Evolutionary conservation across 2,888 invertebrate genomes (phyloP), one percentile per base, ranked within the genome.

Genomic region (Palloptera scutellata): DNA sequence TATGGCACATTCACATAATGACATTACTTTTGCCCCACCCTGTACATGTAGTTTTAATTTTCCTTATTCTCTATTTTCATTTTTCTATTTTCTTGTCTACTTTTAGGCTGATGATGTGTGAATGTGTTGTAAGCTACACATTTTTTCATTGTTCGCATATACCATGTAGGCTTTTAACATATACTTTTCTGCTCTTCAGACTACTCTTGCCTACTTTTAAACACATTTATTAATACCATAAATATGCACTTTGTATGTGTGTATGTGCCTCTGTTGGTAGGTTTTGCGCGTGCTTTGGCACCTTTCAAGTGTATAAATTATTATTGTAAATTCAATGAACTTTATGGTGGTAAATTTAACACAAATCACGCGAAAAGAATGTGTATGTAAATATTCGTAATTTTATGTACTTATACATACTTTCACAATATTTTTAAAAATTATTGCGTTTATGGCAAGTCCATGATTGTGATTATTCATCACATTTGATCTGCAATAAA

Each of bases 311-410:
- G 66, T 43, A 40, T 54, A 55, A 51, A 52, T 19, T 57, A 42
- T 58, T 61, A 52, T 58, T 48, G n/a, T 51, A 11, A 40, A 54
- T 61, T 66, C 55, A 61, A 61, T 61, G 60, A 66, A 66, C 66
- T 55, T 61, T 40, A 55, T 42, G 17, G n/a, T 12, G 12, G 40
- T 42, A 42, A 42, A 42, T n/a, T 30, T 30, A 30, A 30, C 30
- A 6, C 30, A 30, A 30, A 4, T 1, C 19, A 52, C 17, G 15
- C n/a, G 19, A n/a, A 52, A 52, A 52, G 19, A 52, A 15, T 52
- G n/a, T n/a, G n/a, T n/a, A n/a, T n/a, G n/a, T n/a, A n/a, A n/a
- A n/a, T n/a, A n/a, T n/a, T n/a, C n/a, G n/a, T n/a, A 17, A 12
- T 52, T n/a, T 30, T 30, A 4, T 4, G 30, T 30, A 30, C 30